Evolutionary conservation across 2,113 vertebrate species (phyloP).

Genomic region (Grus americana): DNA sequence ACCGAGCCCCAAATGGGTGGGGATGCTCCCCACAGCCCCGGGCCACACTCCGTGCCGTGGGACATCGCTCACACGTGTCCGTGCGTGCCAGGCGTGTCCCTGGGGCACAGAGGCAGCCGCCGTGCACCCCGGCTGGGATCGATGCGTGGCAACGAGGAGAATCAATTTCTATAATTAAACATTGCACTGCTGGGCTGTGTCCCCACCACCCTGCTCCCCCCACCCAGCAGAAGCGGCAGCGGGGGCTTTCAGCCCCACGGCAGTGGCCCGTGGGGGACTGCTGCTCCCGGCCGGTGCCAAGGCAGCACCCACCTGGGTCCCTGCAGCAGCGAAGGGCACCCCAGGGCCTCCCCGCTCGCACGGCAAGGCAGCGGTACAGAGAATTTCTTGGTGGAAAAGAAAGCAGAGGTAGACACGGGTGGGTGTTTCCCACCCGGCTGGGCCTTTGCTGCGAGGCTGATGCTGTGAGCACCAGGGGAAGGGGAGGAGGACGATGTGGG

Average conservation of each 20-base stretch:
- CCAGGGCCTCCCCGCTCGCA: neutral
- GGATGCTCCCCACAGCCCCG: neutral
- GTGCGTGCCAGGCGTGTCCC: neutral
- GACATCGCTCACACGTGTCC: neutral
- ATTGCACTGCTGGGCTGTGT: neutral
- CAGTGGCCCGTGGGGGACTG: neutral
- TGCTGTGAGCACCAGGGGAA: neutral
- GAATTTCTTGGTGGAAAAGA: neutral
- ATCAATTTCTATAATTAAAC: slow-evolving; percentile 44
- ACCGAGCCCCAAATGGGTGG: accelerated
- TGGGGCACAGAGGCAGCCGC: neutral
- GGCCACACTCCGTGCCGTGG: accelerated
- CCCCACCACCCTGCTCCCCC: neutral
- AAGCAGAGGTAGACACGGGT: neutral
- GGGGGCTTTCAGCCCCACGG: neutral
- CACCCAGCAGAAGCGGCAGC: accelerated
- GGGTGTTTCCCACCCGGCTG: neutral
- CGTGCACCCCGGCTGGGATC: neutral
- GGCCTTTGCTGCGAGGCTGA: neutral
- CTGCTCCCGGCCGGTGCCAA: neutral
- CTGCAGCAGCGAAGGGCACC: neutral
- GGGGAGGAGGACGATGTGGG: accelerated
- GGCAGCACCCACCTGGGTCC: neutral
- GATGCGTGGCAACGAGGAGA: neutral
- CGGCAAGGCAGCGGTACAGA: accelerated